Evolutionary conservation across 2,888 invertebrate species (phyloP).

Genomic region (Dynastes maya): DNA sequence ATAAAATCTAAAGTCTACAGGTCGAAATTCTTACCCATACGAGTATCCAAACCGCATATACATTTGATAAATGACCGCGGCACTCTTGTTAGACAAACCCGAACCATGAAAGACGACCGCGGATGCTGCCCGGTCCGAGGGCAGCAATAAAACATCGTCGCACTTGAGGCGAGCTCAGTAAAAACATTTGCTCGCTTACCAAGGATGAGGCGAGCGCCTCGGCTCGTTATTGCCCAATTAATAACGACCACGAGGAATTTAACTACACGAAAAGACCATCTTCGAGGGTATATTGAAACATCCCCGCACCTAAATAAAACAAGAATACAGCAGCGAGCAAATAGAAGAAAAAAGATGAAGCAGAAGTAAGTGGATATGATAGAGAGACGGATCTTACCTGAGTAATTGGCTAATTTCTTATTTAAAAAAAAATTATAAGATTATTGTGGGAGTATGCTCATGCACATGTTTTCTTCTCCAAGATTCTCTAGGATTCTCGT

Average conservation of each 20-base stretch:
- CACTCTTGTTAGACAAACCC: constrained; percentile 64
- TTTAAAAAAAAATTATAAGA: neutral
- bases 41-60: neutral
- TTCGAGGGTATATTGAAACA: constrained; percentile 68
- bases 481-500: no score
- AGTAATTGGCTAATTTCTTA: neutral
- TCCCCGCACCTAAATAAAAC: constrained; percentile 61
- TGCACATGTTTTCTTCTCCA: no score
- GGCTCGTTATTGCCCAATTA: constrained; percentile 69
- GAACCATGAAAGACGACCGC: constrained; percentile 59
- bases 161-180: no score
- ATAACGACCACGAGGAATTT: constrained; percentile 68
- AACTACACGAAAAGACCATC: constrained; percentile 70
- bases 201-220: constrained; percentile 54
- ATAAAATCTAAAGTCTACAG: neutral
- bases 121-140: constrained; percentile 59
- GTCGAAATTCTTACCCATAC: constrained; percentile 11
- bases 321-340: constrained; percentile 51
- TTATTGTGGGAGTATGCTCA: no score
- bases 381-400: neutral
- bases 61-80: constrained; percentile 62
- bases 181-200: neutral
- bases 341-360: constrained; percentile 66
- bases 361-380: constrained; percentile 56
- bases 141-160: constrained; percentile 62